These are phyloP conservation scores for Hiodon alosoides DNA, from an alignment of 2,113 vertebrate species.

Conservation along the genomic window DNA sequence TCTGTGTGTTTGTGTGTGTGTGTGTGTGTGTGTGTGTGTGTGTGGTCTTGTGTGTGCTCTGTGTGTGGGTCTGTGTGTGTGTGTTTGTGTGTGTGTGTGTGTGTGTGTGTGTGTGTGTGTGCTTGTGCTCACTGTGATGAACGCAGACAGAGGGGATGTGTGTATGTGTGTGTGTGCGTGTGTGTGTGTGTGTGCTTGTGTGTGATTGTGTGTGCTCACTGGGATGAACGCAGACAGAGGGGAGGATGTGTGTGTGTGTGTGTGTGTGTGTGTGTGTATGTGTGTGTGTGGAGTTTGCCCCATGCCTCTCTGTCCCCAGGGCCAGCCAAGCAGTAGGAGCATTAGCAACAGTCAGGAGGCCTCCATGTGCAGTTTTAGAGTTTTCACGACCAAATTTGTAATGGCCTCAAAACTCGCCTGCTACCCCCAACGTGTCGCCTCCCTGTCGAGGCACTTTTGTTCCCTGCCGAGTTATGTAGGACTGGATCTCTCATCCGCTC, in stretches of 20 bases:
- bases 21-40: no score
- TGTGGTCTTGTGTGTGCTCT: not conserved
- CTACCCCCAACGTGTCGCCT: conserved; percentile 34
- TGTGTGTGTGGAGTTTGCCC: not conserved
- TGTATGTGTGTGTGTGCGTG: no score
- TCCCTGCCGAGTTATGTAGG: conserved; percentile 54
- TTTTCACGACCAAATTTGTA: conserved; percentile 9
- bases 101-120: not conserved
- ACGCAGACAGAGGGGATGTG: no score
- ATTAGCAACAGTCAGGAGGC: not conserved
- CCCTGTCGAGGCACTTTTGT: conserved; percentile 55
- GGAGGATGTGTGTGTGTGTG: conserved; percentile 25
- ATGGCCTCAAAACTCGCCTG: conserved; percentile 19
- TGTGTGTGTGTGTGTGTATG: conserved; percentile 26
- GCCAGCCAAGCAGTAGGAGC: not conserved
- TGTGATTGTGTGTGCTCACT: not conserved
- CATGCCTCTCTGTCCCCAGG: not conserved
- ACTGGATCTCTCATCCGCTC: conserved; percentile 51
- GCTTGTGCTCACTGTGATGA: not conserved
- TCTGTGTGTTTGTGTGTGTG: no score
- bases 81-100: not conserved
- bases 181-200: not conserved
- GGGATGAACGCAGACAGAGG: no score
- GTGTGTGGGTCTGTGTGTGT: not conserved
- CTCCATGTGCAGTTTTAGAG: not conserved